These are phyloP conservation scores for Drosophila elegans DNA, from an alignment of 1,140 invertebrate genomes.

Conservation along the genomic window DNA sequence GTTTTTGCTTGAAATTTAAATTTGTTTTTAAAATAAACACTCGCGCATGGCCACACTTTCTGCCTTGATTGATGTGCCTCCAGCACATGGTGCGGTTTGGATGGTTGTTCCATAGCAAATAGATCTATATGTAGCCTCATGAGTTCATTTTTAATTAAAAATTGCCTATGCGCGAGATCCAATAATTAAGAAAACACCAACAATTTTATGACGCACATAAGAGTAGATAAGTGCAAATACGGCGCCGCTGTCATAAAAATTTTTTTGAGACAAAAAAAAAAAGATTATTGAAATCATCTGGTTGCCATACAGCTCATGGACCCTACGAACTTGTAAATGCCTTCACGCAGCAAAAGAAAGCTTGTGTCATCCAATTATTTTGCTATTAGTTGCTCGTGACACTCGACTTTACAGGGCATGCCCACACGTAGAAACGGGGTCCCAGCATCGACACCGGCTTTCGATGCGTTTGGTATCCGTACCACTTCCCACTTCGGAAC, in stretches of 20 bases:
- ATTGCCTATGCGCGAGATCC: conserved; percentile 37
- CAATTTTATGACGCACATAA: conserved; percentile 45
- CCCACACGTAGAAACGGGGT: conserved; percentile 44
- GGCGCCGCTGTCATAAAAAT: conserved; percentile 7
- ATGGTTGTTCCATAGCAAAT: conserved; percentile 27
- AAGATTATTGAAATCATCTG: conserved; percentile 33
- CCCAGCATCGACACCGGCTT: conserved; percentile 6
- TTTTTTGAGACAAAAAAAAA: conserved; percentile 22
- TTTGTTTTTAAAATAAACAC: conserved; percentile 74
- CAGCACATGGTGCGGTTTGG: conserved; percentile 51
- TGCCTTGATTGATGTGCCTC: conserved; percentile 68
- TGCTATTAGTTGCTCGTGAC: conserved; percentile 70
- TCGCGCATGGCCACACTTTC: conserved; percentile 70
- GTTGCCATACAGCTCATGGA: conserved; percentile 10
- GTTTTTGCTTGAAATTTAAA: conserved; percentile 32
- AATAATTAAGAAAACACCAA: conserved; percentile 32
- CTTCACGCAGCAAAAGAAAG: conserved; percentile 36
- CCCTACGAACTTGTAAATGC: conserved; percentile 19
- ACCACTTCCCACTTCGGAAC: too few species aligned
- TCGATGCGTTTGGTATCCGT: neutral
- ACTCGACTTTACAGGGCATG: conserved; percentile 49
- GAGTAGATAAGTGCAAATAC: conserved; percentile 66
- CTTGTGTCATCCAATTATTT: conserved; percentile 75
- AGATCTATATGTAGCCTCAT: conserved; percentile 34
- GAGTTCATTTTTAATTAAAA: conserved; percentile 80